Conservation (phyloP, 1,140 invertebrate species). For the Drosophila kikkawai region DNA sequence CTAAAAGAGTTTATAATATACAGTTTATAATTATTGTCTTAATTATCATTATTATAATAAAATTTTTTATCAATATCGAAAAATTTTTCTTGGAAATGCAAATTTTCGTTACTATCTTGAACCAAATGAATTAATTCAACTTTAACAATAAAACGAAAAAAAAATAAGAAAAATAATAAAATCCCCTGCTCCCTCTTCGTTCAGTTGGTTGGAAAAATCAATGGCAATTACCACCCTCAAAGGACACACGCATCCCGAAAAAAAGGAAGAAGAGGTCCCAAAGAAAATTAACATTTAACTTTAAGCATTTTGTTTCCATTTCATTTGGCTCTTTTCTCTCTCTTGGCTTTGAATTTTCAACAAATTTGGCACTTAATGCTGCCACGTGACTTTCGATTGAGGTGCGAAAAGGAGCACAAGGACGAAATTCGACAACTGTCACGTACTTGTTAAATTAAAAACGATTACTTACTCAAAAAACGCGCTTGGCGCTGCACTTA, state of each 20-base stretch:
- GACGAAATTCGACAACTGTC: conserved; percentile 56
- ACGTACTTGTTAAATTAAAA: conserved; percentile 82
- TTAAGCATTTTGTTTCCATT: conserved; percentile 50
- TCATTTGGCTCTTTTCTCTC: conserved; percentile 14
- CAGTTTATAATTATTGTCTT: background rate
- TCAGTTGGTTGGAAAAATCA: conserved; percentile 31
- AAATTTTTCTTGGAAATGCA: no score
- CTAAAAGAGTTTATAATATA: background rate
- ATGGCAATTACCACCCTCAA: conserved; percentile 19
- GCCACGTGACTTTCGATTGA: conserved; percentile 36
- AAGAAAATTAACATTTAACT: conserved; percentile 46
- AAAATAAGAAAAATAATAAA: conserved; percentile 2
- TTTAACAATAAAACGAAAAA: conserved; percentile 21
- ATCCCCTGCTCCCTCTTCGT: background rate
- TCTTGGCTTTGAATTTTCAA: conserved; percentile 24
- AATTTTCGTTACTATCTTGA: background rate
- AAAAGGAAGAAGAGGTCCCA: background rate
- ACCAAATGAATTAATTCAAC: conserved; percentile 17
- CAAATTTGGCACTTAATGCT: conserved; percentile 42
- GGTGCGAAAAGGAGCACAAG: conserved; percentile 5
- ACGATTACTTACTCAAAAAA: conserved; percentile 73
- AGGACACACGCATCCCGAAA: conserved; percentile 2
- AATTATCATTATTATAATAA: background rate
- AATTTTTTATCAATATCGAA: no score
- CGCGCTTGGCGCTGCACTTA: conserved; percentile 66